phyloP scores from a whole-genome alignment of 2,797 vertebrate genomes.

The Setipinna tenuifilis region DNA sequence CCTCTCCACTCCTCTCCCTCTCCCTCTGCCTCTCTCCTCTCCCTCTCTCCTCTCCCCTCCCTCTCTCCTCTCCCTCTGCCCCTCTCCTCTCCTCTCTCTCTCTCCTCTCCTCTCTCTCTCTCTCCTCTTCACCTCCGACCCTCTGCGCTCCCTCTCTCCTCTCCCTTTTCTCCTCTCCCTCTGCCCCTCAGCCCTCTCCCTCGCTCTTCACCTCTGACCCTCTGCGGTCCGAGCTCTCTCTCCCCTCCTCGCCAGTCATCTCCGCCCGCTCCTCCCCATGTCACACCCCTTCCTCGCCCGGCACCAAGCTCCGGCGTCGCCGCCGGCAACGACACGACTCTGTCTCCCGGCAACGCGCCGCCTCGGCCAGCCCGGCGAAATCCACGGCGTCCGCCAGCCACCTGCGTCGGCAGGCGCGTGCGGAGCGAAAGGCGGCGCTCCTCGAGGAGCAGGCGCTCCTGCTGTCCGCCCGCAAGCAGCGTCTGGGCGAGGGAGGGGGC shows the following conservation, averaged over 20 bases:
- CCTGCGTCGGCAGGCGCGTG: conserved; percentile 65
- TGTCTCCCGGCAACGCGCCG: conserved; percentile 61
- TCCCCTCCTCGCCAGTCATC: conserved; percentile 77
- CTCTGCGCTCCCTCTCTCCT: conserved; percentile 44
- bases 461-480: conserved; percentile 82
- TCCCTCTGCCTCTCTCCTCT: conserved; percentile 12
- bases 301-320: conserved; percentile 85
- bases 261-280: conserved; percentile 43
- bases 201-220: conserved; percentile 78
- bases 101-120: conserved; percentile 73
- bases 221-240: conserved; percentile 75
- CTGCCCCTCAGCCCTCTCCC: conserved; percentile 73
- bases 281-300: neutral
- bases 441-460: conserved; percentile 79
- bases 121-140: conserved; percentile 66
- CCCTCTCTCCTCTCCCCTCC: conserved; percentile 66
- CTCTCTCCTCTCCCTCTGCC: conserved; percentile 37
- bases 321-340: conserved; percentile 83
- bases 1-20: conserved; percentile 55
- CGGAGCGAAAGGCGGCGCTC: conserved; percentile 78
- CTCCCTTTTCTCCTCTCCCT: conserved; percentile 48
- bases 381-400: conserved; percentile 55
- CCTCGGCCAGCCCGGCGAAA: conserved; percentile 71
- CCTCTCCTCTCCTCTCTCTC: conserved; percentile 61
- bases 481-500: conserved; percentile 75